phyloP scores from a whole-genome alignment of 1,140 invertebrate genomes.

The Coelopa frigida region DNA sequence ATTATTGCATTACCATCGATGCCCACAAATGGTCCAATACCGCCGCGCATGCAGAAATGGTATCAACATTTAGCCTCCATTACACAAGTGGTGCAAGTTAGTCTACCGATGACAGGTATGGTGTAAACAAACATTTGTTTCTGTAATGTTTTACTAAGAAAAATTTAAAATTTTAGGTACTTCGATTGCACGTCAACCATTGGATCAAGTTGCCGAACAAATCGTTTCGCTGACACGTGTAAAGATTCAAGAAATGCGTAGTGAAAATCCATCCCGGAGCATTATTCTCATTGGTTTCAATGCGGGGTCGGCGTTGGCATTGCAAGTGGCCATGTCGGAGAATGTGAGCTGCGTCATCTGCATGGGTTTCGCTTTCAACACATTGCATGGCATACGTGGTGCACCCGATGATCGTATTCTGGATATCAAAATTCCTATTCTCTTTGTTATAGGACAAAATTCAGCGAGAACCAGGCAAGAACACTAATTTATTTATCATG shows the following conservation, averaged over 20 bases:
- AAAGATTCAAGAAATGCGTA: constrained; percentile 63
- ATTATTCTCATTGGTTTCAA: constrained; percentile 73
- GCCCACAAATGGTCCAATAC: constrained; percentile 46
- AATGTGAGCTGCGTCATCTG: constrained; percentile 68
- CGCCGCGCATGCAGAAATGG: constrained; percentile 63
- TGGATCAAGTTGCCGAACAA: constrained; percentile 51
- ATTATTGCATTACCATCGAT: constrained; percentile 61
- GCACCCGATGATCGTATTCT: constrained; percentile 69
- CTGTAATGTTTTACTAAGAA: neutral
- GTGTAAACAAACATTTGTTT: neutral
- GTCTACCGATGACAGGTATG: constrained; percentile 44
- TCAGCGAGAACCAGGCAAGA: constrained; percentile 48
- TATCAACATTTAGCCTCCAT: constrained; percentile 58
- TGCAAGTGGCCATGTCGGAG: constrained; percentile 58
- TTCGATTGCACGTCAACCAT: constrained; percentile 28
- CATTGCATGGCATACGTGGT: constrained; percentile 67
- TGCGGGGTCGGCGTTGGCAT: constrained; percentile 64
- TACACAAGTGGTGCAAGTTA: constrained; percentile 62
- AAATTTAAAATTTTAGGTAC: constrained; percentile 19
- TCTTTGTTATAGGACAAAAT: constrained; percentile 77
- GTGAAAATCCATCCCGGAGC: constrained; percentile 60
- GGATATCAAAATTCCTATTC: constrained; percentile 64
- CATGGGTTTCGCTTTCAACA: constrained; percentile 71
- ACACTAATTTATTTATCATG: neutral
- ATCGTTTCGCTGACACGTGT: constrained; percentile 59